Evolutionary conservation across 1,140 invertebrate genomes (phyloP), one percentile per base, ranked within the genome.

Genomic region (Megathymus violae): DNA sequence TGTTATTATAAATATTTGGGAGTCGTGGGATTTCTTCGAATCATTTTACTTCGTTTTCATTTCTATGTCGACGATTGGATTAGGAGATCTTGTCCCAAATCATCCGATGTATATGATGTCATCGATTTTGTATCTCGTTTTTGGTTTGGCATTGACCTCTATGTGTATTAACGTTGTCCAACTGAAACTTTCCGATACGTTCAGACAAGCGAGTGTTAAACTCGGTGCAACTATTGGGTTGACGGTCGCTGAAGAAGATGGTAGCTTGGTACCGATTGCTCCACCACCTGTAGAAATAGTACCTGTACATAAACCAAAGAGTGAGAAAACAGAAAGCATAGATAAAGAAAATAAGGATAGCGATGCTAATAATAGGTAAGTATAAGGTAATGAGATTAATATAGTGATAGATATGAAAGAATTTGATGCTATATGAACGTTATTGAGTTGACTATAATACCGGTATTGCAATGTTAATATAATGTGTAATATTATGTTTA

Each of bases 141-240:
- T 99, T 75, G 98, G 98, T 43, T 91, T 99, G 48, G 96, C 98
- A 0, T 91, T 99, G 5, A 98, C 98, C 25, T 98, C 97, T 71
- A 98, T 99, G 96, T 98, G 97, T 89, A 98, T 99, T 80, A 99
- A 99, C 80, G 97, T 99, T 17, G 97, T 99, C 38, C 97, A 98
- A 92, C 96, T 96, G 65, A 94, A 94, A 85, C 80, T 98, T 6
- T 95, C 95, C 11, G 95, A 96, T 81, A 96, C 96, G 0, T 97
- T 97, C 76, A 94, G 94, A 74, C 94, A 95, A 67, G 97, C 97
- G 0, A 97, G 95, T 76, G 94, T 95, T 17, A 97, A 97, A 78
- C 94, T 98, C 25, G 96, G 96, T 2, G 95, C 95, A n/a, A 96
- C 96, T 13, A 96, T 97, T 52, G 96, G 97, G 25, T 90, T 97